These are phyloP conservation scores for Acomys russatus DNA, from an alignment of 2,797 vertebrate genomes.

Conservation along the genomic window DNA sequence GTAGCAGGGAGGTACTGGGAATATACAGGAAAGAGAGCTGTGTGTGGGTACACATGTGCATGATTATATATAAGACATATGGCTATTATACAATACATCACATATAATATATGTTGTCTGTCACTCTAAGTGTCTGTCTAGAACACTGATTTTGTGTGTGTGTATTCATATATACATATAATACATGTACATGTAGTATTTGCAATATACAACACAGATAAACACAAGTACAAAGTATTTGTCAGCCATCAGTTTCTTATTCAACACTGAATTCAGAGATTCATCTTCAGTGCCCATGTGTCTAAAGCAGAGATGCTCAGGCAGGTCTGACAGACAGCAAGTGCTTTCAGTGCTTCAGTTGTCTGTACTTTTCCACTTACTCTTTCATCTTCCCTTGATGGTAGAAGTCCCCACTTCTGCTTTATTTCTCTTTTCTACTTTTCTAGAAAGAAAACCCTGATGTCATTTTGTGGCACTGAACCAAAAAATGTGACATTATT, in stretches of 20 bases:
- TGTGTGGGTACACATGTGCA: too few relatives aligned
- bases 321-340: neutral
- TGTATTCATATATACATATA: too few relatives aligned
- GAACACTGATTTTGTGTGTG: neutral
- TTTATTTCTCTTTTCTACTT: neutral
- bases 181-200: too few relatives aligned
- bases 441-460: neutral
- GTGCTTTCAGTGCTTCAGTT: neutral
- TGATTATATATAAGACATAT: neutral
- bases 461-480: neutral
- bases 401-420: neutral
- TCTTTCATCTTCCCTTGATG: neutral
- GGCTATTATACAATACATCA: neutral
- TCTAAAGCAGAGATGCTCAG: too few relatives aligned
- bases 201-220: too few relatives aligned
- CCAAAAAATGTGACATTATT: neutral
- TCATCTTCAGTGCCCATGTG: neutral
- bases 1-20: neutral
- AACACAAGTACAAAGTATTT: neutral
- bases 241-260: neutral
- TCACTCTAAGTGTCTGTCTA: neutral
- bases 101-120: rapidly evolving
- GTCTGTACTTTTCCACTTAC: neutral
- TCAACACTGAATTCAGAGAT: neutral
- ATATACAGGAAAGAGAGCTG: neutral